A percentile compares a stretch with the other conserved stretches of the same genome.
Evolutionary conservation across 2,113 vertebrate species (phyloP).

Genomic region (Saguinus imperator): DNA sequence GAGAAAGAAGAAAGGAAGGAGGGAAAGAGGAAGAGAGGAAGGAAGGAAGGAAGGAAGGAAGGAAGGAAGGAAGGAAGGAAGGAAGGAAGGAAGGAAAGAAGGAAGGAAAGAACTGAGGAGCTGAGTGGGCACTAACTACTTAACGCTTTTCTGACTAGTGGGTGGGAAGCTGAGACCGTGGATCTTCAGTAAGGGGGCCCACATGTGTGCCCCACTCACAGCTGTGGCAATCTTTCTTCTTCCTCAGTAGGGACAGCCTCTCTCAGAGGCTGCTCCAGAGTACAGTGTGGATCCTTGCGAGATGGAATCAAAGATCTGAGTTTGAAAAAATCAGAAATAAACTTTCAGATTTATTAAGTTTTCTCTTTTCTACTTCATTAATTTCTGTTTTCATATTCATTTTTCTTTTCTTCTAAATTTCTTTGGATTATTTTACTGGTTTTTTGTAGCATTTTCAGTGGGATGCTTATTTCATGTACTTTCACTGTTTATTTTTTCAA

Average conservation of each 20-base stretch:
- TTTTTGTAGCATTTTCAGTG: background rate
- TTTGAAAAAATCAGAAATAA: background rate
- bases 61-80: background rate
- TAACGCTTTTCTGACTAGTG: background rate
- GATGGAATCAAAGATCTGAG: background rate
- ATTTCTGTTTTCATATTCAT: background rate
- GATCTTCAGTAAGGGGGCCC: background rate
- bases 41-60: too few species aligned
- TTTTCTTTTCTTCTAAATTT: background rate
- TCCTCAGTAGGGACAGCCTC: background rate
- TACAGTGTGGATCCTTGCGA: background rate
- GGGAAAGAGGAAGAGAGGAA: too few species aligned
- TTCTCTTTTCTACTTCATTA: background rate
- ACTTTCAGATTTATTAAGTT: background rate
- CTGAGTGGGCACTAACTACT: background rate
- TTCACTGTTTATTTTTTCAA: background rate
- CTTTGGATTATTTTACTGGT: background rate
- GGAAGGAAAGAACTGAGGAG: background rate
- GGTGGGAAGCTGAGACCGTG: background rate
- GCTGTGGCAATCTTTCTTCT: background rate
- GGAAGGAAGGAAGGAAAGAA: background rate
- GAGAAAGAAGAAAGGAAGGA: background rate
- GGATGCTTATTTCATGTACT: background rate
- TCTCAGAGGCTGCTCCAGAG: background rate
- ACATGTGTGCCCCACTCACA: fast-evolving